These are phyloP conservation scores for Limnephilus marmoratus DNA, from an alignment of 2,888 invertebrate species.

Conservation along the genomic window DNA sequence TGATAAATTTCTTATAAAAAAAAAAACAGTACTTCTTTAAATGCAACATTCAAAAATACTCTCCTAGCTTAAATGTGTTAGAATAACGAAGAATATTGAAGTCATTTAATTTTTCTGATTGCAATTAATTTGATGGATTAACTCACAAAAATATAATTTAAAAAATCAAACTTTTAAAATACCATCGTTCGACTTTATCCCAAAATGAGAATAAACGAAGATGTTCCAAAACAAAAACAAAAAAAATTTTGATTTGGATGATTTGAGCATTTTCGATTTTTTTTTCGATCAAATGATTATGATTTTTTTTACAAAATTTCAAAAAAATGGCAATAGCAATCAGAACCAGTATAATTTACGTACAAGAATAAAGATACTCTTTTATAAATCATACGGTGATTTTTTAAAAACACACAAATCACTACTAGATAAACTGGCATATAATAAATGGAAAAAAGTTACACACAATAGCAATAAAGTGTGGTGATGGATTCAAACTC, in stretches of 20 bases:
- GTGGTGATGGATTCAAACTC: background rate
- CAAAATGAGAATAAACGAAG: slow-evolving; percentile 19
- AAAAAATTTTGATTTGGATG: background rate
- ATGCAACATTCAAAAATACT: slow-evolving; percentile 38
- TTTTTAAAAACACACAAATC: slow-evolving; percentile 66
- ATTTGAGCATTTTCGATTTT: slow-evolving; percentile 17
- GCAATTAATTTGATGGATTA: background rate
- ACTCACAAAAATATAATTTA: slow-evolving; percentile 34
- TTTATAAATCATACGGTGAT: slow-evolving; percentile 79
- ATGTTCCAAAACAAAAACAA: background rate
- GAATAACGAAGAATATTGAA: background rate
- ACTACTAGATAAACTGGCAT: background rate
- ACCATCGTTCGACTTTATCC: slow-evolving; percentile 8
- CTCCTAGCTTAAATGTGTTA: slow-evolving; percentile 20
- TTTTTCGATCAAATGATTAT: background rate
- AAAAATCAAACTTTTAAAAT: slow-evolving; percentile 4
- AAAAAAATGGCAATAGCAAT: slow-evolving; percentile 69
- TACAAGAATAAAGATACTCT: slow-evolving; percentile 68
- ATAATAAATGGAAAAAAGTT: background rate
- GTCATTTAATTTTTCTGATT: slow-evolving; percentile 32
- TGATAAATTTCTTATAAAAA: background rate
- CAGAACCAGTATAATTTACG: slow-evolving; percentile 80
- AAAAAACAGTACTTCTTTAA: background rate
- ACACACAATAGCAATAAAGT: background rate
- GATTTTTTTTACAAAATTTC: slow-evolving; percentile 27